phyloP scores from a whole-genome alignment of 2,113 vertebrate species.

The Ceratotherium simum region DNA sequence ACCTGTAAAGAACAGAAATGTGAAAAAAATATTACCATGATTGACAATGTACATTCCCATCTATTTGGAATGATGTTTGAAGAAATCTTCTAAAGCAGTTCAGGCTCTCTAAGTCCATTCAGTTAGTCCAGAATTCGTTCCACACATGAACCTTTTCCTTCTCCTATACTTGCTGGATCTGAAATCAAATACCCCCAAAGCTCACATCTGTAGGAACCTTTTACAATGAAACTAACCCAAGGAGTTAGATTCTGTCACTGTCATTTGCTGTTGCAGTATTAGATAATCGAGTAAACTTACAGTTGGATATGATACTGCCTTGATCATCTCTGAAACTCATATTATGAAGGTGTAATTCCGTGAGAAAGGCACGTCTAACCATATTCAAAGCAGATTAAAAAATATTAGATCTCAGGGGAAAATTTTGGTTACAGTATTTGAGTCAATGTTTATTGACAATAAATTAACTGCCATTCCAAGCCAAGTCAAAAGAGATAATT shows the following conservation, averaged over 20 bases:
- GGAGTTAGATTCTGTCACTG: not conserved
- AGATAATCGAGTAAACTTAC: not conserved
- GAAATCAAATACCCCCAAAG: not conserved
- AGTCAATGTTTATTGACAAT: not conserved
- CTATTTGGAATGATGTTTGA: not conserved
- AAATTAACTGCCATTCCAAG: not conserved
- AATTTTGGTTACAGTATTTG: not conserved
- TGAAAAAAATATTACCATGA: not conserved
- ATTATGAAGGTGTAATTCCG: not conserved
- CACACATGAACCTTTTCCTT: not conserved
- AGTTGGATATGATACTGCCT: not conserved
- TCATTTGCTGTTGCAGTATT: not conserved
- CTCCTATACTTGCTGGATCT: not conserved
- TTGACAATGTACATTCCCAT: not conserved
- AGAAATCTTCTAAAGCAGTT: not conserved
- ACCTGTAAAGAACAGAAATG: not conserved
- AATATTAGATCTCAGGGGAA: not conserved
- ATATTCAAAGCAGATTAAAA: not conserved
- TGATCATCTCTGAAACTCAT: not conserved
- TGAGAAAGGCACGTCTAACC: not conserved
- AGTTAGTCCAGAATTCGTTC: not conserved
- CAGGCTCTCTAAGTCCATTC: not conserved
- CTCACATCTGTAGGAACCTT: not conserved
- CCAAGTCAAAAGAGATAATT: not conserved
- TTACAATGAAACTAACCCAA: not conserved